Evolutionary conservation across 2,797 vertebrate species (phyloP).

Genomic region (Molossus alvarezi): DNA sequence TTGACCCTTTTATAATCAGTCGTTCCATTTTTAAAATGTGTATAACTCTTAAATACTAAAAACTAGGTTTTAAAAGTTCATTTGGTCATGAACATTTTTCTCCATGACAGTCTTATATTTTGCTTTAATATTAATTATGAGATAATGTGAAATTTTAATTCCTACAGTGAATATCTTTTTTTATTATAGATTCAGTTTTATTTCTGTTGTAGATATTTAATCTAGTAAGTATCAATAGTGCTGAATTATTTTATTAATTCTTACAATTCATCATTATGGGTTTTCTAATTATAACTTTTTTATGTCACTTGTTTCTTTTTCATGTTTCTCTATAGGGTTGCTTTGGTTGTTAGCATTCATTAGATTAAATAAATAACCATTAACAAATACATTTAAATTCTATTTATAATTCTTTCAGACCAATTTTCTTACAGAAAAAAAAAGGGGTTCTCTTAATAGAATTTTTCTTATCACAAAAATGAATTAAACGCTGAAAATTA

Average conservation of each 20-base stretch:
- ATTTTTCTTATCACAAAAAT: neutral
- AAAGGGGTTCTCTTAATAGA: neutral
- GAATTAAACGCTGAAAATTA: neutral
- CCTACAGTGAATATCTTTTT: neutral
- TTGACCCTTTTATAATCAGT: neutral
- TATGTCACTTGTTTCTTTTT: neutral
- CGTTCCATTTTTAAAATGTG: neutral
- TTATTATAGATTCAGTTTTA: neutral
- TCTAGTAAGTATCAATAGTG: neutral
- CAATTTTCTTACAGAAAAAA: neutral
- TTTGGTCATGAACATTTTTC: neutral
- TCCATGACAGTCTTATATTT: neutral
- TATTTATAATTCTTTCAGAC: neutral
- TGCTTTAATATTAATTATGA: neutral
- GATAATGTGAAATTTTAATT: neutral
- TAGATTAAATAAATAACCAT: neutral
- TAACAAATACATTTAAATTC: neutral
- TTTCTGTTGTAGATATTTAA: neutral
- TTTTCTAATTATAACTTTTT: neutral
- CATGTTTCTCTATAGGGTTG: neutral
- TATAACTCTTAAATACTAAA: neutral
- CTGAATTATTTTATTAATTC: constrained; percentile 12
- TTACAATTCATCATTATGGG: neutral
- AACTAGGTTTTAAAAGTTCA: no score
- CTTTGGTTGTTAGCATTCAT: neutral